Percentiles rank a stretch among this genome's conserved stretches.
Conservation (phyloP, 2,797 vertebrate genomes). For the Mus minutoides region DNA sequence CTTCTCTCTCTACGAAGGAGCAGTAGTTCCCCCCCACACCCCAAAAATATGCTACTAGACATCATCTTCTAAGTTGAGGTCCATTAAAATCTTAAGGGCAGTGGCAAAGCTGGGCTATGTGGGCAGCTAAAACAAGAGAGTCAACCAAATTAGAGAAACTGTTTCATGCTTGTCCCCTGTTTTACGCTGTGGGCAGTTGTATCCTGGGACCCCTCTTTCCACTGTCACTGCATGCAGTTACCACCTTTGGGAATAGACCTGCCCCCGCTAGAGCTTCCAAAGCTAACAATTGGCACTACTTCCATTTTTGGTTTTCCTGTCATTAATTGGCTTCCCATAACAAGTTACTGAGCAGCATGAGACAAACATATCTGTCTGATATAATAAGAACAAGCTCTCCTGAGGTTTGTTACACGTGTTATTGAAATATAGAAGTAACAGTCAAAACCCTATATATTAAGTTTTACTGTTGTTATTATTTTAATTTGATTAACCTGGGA, state of each 20-base stretch:
- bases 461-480: constrained; percentile 26
- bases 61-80: not conserved
- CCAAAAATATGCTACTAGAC: not conserved
- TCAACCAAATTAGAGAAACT: not conserved
- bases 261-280: not conserved
- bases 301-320: not conserved
- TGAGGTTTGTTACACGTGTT: not conserved
- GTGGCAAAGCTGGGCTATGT: not conserved
- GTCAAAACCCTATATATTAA: constrained; percentile 37
- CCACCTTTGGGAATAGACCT: not conserved
- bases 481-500: not conserved
- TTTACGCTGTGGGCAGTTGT: not conserved
- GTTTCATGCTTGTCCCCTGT: not conserved
- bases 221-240: not conserved
- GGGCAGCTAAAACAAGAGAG: not conserved
- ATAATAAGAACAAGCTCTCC: constrained; percentile 8
- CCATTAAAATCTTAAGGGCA: constrained; percentile 25
- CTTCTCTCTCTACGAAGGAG: not conserved
- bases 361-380: not conserved
- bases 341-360: not conserved
- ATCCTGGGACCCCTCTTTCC: not conserved
- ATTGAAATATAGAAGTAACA: not conserved
- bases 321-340: constrained; percentile 2
- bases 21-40: not conserved
- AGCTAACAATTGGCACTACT: not conserved